These are phyloP conservation scores for Eunapius fragilis DNA, from an alignment of 37 sponge, comb jelly and placozoan species.

Conservation along the genomic window DNA sequence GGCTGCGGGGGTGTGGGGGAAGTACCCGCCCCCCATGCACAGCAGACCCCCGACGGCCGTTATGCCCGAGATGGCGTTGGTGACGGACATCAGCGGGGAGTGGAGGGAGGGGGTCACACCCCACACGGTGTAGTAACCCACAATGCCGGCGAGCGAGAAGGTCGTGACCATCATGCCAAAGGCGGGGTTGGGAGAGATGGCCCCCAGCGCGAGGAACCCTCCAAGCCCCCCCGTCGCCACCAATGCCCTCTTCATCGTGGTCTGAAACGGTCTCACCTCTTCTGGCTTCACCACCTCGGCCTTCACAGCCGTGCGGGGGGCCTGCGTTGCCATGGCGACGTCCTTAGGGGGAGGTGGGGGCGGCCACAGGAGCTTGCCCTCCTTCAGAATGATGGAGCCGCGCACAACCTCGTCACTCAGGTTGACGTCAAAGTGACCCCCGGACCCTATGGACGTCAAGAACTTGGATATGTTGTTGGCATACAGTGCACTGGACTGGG, in stretches of 20 bases:
- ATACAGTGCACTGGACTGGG: conserved; percentile 90
- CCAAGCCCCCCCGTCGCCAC: conserved; percentile 81
- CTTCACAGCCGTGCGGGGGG: conserved; percentile 43
- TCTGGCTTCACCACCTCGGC: conserved; percentile 57
- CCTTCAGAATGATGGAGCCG: conserved; percentile 75
- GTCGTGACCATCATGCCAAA: conserved; percentile 90
- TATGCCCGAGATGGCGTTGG: conserved; percentile 96
- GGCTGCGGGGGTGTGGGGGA: conserved; percentile 73
- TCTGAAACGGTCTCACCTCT: conserved; percentile 49
- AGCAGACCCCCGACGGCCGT: conserved; percentile 93
- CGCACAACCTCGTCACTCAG: conserved; percentile 92
- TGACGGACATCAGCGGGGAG: conserved; percentile 97
- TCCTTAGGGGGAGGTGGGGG: conserved; percentile 70
- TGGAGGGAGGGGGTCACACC: conserved; percentile 95
- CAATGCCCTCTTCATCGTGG: conserved; percentile 57
- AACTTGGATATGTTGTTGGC: conserved; percentile 91
- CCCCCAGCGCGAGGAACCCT: conserved; percentile 71
- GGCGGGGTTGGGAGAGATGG: conserved; percentile 75
- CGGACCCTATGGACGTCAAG: conserved; percentile 63
- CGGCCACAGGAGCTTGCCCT: conserved; percentile 83
- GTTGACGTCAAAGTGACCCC: conserved; percentile 61
- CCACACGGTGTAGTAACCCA: conserved; percentile 96
- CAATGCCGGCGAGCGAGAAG: conserved; percentile 86
- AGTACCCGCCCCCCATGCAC: conserved; percentile 86
- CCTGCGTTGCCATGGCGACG: conserved; percentile 7